phyloP scores from a whole-genome alignment of 2,797 vertebrate species.

The Sebastes matsubarae region DNA sequence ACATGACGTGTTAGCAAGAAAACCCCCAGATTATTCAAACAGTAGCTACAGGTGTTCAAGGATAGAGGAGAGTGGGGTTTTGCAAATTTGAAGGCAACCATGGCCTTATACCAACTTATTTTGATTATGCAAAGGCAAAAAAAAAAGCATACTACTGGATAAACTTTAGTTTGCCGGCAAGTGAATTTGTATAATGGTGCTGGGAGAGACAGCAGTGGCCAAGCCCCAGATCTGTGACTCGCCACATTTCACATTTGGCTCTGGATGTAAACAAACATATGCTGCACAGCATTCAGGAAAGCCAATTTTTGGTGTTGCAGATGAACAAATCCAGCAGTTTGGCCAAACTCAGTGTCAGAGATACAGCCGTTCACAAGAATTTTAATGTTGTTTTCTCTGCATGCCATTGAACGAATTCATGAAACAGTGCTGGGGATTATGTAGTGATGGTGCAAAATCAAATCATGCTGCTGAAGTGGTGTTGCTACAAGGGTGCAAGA shows the following conservation, averaged over 20 bases:
- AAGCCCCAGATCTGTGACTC: not conserved
- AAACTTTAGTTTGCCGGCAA: not conserved
- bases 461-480: not conserved
- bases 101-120: not conserved
- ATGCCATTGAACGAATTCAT: not conserved
- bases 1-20: not conserved
- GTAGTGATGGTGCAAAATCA: not conserved
- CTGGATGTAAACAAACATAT: not conserved
- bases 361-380: not conserved
- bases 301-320: not conserved
- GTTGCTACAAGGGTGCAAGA: not conserved
- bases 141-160: not conserved
- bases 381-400: not conserved
- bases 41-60: not conserved
- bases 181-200: not conserved
- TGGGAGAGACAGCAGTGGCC: not conserved
- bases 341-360: not conserved
- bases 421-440: not conserved
- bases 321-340: not conserved
- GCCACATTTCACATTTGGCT: not conserved
- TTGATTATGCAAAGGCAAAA: not conserved
- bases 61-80: not conserved
- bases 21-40: not conserved
- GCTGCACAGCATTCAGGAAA: not conserved
- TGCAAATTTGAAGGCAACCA: not conserved